These are phyloP conservation scores for Champsocephalus esox DNA, from an alignment of 2,797 vertebrate species.

Conservation along the genomic window DNA sequence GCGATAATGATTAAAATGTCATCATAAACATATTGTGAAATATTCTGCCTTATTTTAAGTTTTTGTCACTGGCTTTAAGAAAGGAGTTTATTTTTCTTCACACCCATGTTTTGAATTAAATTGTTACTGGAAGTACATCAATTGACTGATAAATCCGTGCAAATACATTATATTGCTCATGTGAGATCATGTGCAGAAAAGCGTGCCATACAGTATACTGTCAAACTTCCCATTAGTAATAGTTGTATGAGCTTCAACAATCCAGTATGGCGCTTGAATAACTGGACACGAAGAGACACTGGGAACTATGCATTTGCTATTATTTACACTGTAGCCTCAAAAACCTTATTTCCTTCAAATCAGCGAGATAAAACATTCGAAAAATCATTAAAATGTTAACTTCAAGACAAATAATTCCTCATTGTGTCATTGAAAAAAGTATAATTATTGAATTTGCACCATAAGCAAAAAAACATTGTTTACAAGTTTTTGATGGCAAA, in stretches of 20 bases:
- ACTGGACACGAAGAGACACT: background rate
- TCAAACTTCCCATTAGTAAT: background rate
- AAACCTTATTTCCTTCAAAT: background rate
- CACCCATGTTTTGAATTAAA: too few relatives aligned
- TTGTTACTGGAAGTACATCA: background rate
- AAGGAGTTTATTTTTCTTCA: background rate
- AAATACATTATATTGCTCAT: background rate
- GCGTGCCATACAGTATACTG: background rate
- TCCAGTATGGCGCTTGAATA: background rate
- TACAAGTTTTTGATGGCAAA: background rate
- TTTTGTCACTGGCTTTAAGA: background rate
- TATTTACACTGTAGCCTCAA: background rate
- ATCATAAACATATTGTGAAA: background rate
- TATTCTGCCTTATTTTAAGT: background rate
- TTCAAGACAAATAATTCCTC: accelerated
- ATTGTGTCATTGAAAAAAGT: background rate
- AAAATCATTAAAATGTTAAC: background rate
- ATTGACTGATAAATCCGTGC: background rate
- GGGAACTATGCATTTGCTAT: background rate
- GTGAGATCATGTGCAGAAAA: background rate
- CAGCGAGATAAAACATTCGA: background rate
- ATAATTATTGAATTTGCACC: background rate
- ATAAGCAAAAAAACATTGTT: background rate
- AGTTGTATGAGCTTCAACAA: background rate
- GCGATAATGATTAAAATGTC: background rate